phyloP scores from a whole-genome alignment of 2,113 vertebrate genomes.

The Nannospalax galili region DNA sequence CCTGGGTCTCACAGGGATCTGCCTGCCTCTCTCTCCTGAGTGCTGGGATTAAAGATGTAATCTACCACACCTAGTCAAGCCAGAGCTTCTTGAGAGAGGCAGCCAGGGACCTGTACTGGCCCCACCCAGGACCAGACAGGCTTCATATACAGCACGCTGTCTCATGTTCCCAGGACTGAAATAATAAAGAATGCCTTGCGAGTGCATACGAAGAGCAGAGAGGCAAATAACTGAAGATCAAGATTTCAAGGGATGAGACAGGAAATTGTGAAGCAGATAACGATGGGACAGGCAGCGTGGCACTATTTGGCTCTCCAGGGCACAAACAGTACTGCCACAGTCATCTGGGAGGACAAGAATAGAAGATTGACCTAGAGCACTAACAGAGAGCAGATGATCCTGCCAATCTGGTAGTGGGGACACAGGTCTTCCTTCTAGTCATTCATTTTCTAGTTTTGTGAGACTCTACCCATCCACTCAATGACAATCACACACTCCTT shows the following conservation, averaged over 20 bases:
- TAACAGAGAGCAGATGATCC: background rate
- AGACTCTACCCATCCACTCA: background rate
- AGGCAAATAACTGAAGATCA: slow-evolving; percentile 61
- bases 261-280: slow-evolving; percentile 63
- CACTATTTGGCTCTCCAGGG: background rate
- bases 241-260: slow-evolving; percentile 53
- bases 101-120: background rate
- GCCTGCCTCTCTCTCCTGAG: no score
- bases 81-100: background rate
- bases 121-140: background rate
- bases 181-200: slow-evolving; percentile 45
- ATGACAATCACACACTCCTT: background rate
- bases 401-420: no score
- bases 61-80: background rate
- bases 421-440: background rate
- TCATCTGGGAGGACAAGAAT: background rate
- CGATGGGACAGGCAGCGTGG: background rate
- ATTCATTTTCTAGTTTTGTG: background rate
- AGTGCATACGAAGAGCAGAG: slow-evolving; percentile 52
- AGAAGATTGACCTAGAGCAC: background rate
- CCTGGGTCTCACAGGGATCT: no score
- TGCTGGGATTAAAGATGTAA: no score
- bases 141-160: slow-evolving; percentile 8
- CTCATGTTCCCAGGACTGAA: slow-evolving; percentile 34
- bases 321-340: background rate